phyloP scores from a whole-genome alignment of 1,140 invertebrate genomes.

The Teleogryllus occipitalis region DNA sequence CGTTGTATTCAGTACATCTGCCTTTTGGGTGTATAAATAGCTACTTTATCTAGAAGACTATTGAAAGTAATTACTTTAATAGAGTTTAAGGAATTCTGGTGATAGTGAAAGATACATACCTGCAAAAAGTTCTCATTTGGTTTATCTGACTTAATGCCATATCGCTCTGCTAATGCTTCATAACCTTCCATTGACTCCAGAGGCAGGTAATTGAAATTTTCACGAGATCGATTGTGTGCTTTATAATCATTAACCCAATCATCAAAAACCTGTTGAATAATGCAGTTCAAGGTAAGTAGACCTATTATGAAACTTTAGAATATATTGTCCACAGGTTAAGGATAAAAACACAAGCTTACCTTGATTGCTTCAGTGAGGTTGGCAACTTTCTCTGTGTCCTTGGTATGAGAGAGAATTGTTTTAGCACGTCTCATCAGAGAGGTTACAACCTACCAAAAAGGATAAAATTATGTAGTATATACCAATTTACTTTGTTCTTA shows the following conservation, averaged over 20 bases:
- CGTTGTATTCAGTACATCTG: no score
- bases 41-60: no score
- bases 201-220: slow-evolving; percentile 35
- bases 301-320: no score
- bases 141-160: slow-evolving; percentile 26
- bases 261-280: slow-evolving; percentile 29
- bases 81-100: no score
- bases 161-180: slow-evolving; percentile 31
- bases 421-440: slow-evolving; percentile 35
- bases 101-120: no score
- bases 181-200: slow-evolving; percentile 34
- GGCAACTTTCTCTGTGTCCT: slow-evolving; percentile 33
- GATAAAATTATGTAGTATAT: background rate
- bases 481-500: background rate
- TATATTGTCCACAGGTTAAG: background rate
- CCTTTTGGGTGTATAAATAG: no score
- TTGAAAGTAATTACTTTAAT: no score
- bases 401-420: slow-evolving; percentile 36
- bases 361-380: slow-evolving; percentile 21
- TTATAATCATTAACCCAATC: slow-evolving; percentile 38
- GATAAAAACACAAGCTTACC: background rate
- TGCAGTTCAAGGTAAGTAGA: slow-evolving; percentile 25
- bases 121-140: background rate
- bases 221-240: slow-evolving; percentile 38
- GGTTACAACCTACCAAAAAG: slow-evolving; percentile 27